Evolutionary conservation across 2,113 vertebrate species (phyloP).

Genomic region (Psittacula cyanocephala): DNA sequence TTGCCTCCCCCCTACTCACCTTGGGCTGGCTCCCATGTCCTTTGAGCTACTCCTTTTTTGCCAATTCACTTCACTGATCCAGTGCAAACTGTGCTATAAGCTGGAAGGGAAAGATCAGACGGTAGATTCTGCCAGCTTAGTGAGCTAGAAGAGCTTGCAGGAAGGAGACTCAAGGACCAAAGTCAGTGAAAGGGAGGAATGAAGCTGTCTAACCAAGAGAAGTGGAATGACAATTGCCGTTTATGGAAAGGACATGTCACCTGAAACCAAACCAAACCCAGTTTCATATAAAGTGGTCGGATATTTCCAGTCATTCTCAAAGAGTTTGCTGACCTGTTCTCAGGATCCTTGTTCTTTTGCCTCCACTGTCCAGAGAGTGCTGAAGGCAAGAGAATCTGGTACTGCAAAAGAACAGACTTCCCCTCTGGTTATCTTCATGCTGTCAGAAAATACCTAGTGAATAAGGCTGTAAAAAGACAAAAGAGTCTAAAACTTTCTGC

Average conservation of each 20-base stretch:
- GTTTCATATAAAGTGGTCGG: not conserved
- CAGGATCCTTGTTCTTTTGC: not conserved
- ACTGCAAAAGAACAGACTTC: not conserved
- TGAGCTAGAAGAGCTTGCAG: not conserved
- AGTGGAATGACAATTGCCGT: not conserved
- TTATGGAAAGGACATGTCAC: not conserved
- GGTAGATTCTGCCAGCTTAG: not conserved
- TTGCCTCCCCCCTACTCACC: not conserved
- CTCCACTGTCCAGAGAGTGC: not conserved
- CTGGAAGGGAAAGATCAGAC: not conserved
- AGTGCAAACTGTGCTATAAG: not conserved
- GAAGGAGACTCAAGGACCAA: not conserved
- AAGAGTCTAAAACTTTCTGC: not conserved
- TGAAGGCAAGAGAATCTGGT: not conserved
- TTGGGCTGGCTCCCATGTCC: not conserved
- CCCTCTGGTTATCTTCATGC: not conserved
- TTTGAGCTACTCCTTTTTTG: not conserved
- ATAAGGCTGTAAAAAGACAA: not conserved
- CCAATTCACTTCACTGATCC: not conserved
- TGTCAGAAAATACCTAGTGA: not conserved
- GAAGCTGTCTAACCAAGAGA: not conserved
- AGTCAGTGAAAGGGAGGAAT: not conserved
- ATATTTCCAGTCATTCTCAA: not conserved
- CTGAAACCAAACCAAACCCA: not conserved
- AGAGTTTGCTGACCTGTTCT: not conserved